phyloP scores from a whole-genome alignment of 2,797 vertebrate genomes.

The Eupleurogrammus muticus region DNA sequence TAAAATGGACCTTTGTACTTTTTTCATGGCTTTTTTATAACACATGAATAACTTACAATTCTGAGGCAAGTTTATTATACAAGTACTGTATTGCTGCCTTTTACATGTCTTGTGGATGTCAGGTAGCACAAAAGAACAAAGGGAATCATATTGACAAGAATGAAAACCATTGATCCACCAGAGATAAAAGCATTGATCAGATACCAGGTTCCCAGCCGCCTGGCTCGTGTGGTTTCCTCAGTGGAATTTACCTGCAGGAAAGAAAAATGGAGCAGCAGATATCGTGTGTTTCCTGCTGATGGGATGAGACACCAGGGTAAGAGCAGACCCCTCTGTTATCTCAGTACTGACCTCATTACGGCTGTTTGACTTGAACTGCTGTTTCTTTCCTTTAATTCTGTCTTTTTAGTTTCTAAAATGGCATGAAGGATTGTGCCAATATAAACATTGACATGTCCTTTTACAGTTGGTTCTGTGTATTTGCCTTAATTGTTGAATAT shows the following conservation, averaged over 20 bases:
- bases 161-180: conserved; percentile 34
- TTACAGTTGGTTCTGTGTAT: background rate
- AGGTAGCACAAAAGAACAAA: conserved; percentile 35
- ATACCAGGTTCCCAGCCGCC: conserved; percentile 30
- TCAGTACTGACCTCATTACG: background rate
- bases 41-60: background rate
- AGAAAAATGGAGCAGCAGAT: conserved; percentile 46
- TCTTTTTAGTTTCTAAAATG: background rate
- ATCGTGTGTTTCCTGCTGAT: conserved; percentile 54
- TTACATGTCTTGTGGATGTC: conserved; percentile 16
- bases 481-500: background rate
- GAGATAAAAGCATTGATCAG: conserved; percentile 43
- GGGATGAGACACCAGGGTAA: conserved; percentile 66
- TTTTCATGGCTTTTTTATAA: background rate
- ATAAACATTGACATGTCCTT: background rate
- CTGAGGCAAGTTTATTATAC: conserved; percentile 7
- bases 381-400: background rate
- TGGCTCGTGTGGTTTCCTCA: conserved; percentile 34
- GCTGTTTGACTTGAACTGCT: background rate
- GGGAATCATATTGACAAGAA: conserved; percentile 1
- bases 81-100: background rate
- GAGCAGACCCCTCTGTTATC: conserved; percentile 42
- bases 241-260: conserved; percentile 43
- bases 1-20: conserved; percentile 11
- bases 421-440: background rate